phyloP scores from a whole-genome alignment of 2,888 invertebrate genomes.

The Oasisia sp. region DNA sequence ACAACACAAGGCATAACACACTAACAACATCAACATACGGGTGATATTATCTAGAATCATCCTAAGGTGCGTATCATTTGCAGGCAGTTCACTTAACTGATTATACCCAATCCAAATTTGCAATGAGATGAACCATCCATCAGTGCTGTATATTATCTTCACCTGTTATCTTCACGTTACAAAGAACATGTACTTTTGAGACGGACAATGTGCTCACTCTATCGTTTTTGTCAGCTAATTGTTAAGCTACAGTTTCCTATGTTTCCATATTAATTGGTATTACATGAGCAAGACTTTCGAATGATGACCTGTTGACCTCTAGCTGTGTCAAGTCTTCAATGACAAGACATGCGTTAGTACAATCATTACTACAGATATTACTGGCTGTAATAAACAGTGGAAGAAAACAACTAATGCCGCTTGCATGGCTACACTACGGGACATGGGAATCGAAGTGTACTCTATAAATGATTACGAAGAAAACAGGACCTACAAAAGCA shows the following conservation, averaged over 20 bases:
- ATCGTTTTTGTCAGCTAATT: background rate
- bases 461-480: background rate
- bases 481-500: background rate
- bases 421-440: background rate
- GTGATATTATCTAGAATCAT: too few relatives aligned
- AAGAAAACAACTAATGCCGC: background rate
- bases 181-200: too few relatives aligned
- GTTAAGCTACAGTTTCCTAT: background rate
- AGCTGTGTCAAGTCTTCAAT: background rate
- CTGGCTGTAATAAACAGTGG: background rate
- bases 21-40: too few relatives aligned
- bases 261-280: background rate
- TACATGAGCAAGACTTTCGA: background rate
- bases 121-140: too few relatives aligned
- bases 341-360: background rate
- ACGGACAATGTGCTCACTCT: background rate
- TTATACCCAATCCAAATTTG: too few relatives aligned
- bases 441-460: background rate
- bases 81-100: too few relatives aligned
- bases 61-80: too few relatives aligned
- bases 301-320: background rate
- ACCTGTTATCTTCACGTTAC: too few relatives aligned
- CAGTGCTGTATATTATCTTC: too few relatives aligned
- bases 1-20: too few relatives aligned
- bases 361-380: background rate